Conservation (phyloP, 2,888 invertebrate species). For the Troglohyphantes excavatus region DNA sequence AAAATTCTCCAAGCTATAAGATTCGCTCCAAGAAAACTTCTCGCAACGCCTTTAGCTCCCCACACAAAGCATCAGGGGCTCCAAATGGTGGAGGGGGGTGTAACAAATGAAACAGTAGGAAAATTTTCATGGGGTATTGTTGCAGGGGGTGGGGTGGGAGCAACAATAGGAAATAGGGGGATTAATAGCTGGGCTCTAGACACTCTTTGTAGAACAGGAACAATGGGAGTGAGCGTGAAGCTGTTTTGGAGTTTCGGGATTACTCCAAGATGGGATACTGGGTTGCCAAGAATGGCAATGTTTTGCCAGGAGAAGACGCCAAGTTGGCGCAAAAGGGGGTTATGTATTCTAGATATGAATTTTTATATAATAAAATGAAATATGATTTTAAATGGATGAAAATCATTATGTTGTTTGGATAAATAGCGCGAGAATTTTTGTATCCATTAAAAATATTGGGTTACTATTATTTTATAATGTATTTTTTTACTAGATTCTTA, state of each 20-base stretch:
- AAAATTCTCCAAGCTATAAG: slow-evolving; percentile 35
- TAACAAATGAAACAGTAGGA: slow-evolving; percentile 16
- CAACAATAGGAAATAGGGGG: slow-evolving; percentile 69
- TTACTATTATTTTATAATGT: too few relatives aligned
- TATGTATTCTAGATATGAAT: neutral
- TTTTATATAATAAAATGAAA: too few relatives aligned
- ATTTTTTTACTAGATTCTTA: too few relatives aligned
- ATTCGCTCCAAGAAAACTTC: neutral
- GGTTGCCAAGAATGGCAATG: slow-evolving; percentile 45
- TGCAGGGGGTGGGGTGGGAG: slow-evolving; percentile 31
- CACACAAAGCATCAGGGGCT: neutral
- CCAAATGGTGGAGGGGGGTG: too few relatives aligned
- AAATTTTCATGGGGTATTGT: slow-evolving; percentile 59
- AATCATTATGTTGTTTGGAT: too few relatives aligned
- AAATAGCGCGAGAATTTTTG: too few relatives aligned
- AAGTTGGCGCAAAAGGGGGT: neutral
- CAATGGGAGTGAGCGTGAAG: slow-evolving; percentile 59
- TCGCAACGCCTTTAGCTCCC: neutral
- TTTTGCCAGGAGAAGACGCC: slow-evolving; percentile 46
- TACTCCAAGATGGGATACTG: slow-evolving; percentile 60
- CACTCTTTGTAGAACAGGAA: slow-evolving; percentile 55
- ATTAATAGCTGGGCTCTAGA: slow-evolving; percentile 68
- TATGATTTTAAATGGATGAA: too few relatives aligned
- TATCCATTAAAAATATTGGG: too few relatives aligned
- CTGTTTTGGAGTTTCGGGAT: slow-evolving; percentile 67